Percentiles rank a stretch among this genome's conserved stretches.
These are phyloP conservation scores for Lithosia quadra DNA, from an alignment of 2,888 invertebrate species.

Conservation along the genomic window DNA sequence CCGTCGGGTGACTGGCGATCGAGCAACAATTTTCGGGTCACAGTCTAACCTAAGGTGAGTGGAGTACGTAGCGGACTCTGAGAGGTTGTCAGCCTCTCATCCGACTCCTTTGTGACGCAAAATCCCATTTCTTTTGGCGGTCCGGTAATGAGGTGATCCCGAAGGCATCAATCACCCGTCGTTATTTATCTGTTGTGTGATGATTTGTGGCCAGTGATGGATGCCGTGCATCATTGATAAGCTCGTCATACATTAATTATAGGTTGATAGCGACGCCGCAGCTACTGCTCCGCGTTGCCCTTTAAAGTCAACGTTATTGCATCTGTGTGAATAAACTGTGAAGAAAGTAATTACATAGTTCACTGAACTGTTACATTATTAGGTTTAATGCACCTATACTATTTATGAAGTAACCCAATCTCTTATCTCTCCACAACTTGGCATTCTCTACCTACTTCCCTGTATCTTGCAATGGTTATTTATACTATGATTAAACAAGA, in stretches of 20 bases:
- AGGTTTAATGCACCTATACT: not conserved
- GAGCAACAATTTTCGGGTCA: slow-evolving; percentile 79
- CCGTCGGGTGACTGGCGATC: slow-evolving; percentile 68
- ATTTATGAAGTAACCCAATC: slow-evolving; percentile 3
- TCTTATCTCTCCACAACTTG: not conserved
- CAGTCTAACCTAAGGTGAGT: slow-evolving; percentile 81
- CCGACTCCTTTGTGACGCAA: slow-evolving; percentile 62
- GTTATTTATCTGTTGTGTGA: slow-evolving; percentile 56
- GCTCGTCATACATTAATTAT: slow-evolving; percentile 34
- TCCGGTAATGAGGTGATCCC: slow-evolving; percentile 48
- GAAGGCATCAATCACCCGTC: slow-evolving; percentile 54
- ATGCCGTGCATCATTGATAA: slow-evolving; percentile 48
- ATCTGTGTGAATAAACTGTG: slow-evolving; percentile 14
- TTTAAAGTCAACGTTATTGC: slow-evolving; percentile 4
- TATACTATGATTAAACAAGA: not conserved
- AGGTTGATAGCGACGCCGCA: slow-evolving; percentile 25
- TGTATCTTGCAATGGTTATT: not conserved
- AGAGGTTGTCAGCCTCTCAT: slow-evolving; percentile 45
- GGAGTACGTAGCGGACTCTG: slow-evolving; percentile 44
- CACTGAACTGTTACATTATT: slow-evolving; percentile 15
- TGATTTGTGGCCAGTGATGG: slow-evolving; percentile 56
- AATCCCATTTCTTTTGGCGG: slow-evolving; percentile 45
- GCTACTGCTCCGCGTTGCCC: slow-evolving; percentile 20
- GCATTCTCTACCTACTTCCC: not conserved
- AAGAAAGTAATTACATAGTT: slow-evolving; percentile 20